Evolutionary conservation across 2,797 vertebrate species (phyloP).

Genomic region (Okamejei kenojei): DNA sequence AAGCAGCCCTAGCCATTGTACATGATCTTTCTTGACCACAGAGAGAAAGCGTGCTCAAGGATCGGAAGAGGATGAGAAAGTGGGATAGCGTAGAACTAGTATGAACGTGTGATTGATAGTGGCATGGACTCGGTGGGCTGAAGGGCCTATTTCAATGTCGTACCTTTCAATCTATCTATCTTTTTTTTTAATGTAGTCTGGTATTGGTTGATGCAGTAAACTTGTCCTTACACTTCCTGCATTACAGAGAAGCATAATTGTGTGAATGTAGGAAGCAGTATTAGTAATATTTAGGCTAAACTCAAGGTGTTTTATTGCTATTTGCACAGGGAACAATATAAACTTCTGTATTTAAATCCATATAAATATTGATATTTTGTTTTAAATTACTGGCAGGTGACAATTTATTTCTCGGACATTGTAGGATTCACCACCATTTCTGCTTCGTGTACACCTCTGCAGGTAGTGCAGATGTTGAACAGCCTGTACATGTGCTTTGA

Average conservation of each 20-base stretch:
- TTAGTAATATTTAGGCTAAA: background rate
- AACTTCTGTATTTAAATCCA: background rate
- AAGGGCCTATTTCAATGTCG: too few species aligned
- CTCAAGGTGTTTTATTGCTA: background rate
- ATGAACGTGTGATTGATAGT: too few species aligned
- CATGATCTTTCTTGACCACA: too few species aligned
- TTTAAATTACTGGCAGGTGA: slow-evolving; percentile 60
- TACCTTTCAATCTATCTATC: too few species aligned
- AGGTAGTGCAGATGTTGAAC: slow-evolving; percentile 84
- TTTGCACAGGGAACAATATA: background rate
- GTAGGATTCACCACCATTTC: slow-evolving; percentile 82
- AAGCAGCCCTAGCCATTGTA: too few species aligned
- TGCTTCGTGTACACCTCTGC: slow-evolving; percentile 74
- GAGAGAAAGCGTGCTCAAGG: too few species aligned
- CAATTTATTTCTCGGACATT: slow-evolving; percentile 83
- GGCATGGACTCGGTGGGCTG: too few species aligned
- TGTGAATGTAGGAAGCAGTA: background rate
- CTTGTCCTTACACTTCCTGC: background rate
- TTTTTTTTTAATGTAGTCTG: too few species aligned
- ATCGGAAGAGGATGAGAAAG: too few species aligned
- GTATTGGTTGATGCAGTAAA: background rate
- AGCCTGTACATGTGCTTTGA: slow-evolving; percentile 80
- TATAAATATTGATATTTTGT: background rate
- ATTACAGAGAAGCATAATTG: background rate
- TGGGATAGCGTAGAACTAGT: too few species aligned